These are phyloP conservation scores for Chloropsis hardwickii DNA, from an alignment of 2,113 vertebrate species.

Conservation along the genomic window DNA sequence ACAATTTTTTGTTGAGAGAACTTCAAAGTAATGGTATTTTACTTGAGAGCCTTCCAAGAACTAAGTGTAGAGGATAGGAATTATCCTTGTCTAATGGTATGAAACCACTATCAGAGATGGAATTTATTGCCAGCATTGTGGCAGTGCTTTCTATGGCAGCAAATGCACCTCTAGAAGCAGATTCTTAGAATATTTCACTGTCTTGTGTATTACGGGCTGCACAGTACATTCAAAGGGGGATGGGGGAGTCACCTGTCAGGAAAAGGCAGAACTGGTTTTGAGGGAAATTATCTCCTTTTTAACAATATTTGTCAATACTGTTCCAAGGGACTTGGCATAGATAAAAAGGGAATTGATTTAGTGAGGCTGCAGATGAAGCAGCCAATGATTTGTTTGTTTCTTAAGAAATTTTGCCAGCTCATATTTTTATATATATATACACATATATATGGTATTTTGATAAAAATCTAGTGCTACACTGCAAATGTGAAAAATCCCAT, in stretches of 20 bases:
- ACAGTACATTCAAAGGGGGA: background rate
- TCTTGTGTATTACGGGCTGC: background rate
- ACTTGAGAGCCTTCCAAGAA: constrained; percentile 44
- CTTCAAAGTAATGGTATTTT: background rate
- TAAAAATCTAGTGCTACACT: background rate
- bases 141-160: background rate
- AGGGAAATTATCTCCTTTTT: background rate
- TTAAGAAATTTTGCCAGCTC: background rate
- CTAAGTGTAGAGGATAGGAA: background rate
- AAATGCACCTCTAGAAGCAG: background rate
- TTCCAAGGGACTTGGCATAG: background rate
- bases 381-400: background rate
- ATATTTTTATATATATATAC: too few species aligned
- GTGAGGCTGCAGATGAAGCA: background rate
- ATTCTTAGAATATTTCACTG: background rate
- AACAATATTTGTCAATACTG: background rate
- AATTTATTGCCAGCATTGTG: background rate
- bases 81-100: constrained; percentile 25
- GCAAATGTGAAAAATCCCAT: background rate
- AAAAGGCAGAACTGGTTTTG: background rate
- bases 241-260: background rate
- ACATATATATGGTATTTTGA: background rate
- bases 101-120: background rate
- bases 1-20: background rate
- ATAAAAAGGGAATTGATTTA: background rate